Evolutionary conservation across 2,797 vertebrate species (phyloP).

Genomic region (Acipenser ruthenus): DNA sequence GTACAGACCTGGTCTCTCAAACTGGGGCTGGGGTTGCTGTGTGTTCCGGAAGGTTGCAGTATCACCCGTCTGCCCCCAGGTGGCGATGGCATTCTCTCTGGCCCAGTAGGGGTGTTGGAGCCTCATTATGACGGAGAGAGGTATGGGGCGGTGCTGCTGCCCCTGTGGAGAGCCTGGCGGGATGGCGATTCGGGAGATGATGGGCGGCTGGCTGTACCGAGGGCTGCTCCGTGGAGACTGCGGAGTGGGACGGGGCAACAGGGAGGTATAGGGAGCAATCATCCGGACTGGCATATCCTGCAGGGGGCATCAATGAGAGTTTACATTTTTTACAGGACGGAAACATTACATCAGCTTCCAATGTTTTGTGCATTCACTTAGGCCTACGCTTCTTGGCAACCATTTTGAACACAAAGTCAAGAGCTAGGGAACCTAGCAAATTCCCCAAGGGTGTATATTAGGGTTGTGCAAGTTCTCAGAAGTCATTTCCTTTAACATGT

Average conservation of each 20-base stretch:
- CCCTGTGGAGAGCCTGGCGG: slow-evolving; percentile 51
- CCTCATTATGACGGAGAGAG: slow-evolving; percentile 82
- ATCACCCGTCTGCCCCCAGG: slow-evolving; percentile 15
- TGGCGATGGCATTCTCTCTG: slow-evolving; percentile 10
- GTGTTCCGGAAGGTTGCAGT: slow-evolving; percentile 16
- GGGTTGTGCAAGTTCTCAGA: too few species aligned
- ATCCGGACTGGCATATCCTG: slow-evolving; percentile 22
- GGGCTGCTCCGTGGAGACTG: slow-evolving; percentile 39
- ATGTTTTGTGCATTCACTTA: too few species aligned
- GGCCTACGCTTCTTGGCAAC: too few species aligned
- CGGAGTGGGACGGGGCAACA: slow-evolving; percentile 41
- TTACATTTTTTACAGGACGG: too few species aligned
- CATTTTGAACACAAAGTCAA: too few species aligned
- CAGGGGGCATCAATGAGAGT: background rate
- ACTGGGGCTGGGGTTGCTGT: slow-evolving; percentile 10
- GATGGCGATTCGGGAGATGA: slow-evolving; percentile 74
- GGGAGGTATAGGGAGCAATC: slow-evolving; percentile 10
- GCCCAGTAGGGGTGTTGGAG: slow-evolving; percentile 75
- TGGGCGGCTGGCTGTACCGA: slow-evolving; percentile 54
- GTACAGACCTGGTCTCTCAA: background rate
- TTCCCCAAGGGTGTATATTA: too few species aligned
- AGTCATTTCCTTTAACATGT: too few species aligned
- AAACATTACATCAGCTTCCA: too few species aligned
- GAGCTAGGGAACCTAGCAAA: too few species aligned
- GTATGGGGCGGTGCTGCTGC: slow-evolving; percentile 63